Percentiles rank a stretch among this genome's conserved stretches.
Conservation (phyloP, 2,113 vertebrate species). For the Mobula birostris region DNA sequence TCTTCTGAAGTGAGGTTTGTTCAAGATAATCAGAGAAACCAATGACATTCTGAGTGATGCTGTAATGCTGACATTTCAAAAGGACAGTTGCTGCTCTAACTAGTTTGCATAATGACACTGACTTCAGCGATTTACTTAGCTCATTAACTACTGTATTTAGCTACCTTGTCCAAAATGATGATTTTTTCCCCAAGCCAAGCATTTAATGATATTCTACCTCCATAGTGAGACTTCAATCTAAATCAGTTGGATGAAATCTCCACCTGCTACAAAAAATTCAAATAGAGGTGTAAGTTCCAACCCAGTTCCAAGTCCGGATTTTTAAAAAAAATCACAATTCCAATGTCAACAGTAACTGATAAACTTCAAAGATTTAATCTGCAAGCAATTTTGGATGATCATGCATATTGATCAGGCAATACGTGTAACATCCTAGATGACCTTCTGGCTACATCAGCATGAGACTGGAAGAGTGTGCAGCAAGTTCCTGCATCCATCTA, state of each 20-base stretch:
- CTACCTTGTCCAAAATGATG: neutral
- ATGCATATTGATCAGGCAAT: neutral
- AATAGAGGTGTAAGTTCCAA: neutral
- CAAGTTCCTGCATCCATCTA: too few relatives aligned
- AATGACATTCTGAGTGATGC: neutral
- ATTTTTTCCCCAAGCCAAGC: neutral
- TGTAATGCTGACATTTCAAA: neutral
- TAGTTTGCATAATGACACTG: neutral
- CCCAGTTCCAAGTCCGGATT: neutral
- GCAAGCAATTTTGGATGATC: neutral
- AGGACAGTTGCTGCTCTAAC: neutral
- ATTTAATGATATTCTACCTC: neutral
- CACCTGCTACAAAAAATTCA: neutral
- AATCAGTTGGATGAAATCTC: neutral
- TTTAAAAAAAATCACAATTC: neutral
- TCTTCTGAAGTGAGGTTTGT: neutral
- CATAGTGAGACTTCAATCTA: neutral
- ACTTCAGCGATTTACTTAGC: neutral
- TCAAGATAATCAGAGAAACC: conserved; percentile 11
- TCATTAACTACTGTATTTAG: neutral
- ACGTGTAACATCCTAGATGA: neutral
- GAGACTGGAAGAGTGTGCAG: neutral
- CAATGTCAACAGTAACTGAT: neutral
- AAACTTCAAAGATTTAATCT: neutral
- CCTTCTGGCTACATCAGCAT: neutral